phyloP scores from a whole-genome alignment of 53 echinoderm and acorn worm genomes.

The Holothuria scabra region DNA sequence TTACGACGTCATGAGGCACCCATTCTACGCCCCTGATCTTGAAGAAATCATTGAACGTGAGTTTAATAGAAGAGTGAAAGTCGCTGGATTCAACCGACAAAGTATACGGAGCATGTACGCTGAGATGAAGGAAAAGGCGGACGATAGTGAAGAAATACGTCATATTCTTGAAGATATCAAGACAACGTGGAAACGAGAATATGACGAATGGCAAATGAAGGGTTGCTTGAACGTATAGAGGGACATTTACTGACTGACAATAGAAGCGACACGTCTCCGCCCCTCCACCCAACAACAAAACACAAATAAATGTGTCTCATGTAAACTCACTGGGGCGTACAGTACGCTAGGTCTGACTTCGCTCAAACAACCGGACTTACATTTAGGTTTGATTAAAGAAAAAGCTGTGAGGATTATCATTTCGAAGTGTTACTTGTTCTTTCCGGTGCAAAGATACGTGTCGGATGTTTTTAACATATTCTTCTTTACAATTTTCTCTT shows the following conservation, averaged over 20 bases:
- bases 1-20: slow-evolving; percentile 25
- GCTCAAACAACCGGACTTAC: too few relatives aligned
- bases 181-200: slow-evolving; percentile 5
- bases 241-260: neutral
- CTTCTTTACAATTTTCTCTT: too few relatives aligned
- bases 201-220: neutral
- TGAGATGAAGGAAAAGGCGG: neutral
- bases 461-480: too few relatives aligned
- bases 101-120: neutral
- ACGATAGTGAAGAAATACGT: neutral
- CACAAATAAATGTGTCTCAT: too few relatives aligned
- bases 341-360: too few relatives aligned
- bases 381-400: too few relatives aligned
- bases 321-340: too few relatives aligned
- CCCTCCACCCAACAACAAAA: too few relatives aligned
- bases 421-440: too few relatives aligned
- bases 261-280: too few relatives aligned
- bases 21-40: slow-evolving; percentile 33
- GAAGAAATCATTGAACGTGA: slow-evolving; percentile 20
- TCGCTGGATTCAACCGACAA: neutral
- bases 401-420: too few relatives aligned
- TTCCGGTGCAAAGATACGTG: too few relatives aligned
- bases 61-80: neutral
- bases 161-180: slow-evolving; percentile 30
- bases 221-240: slow-evolving; percentile 7